Evolutionary conservation across 2,888 invertebrate genomes (phyloP).

Genomic region (Oxytorus armatus): DNA sequence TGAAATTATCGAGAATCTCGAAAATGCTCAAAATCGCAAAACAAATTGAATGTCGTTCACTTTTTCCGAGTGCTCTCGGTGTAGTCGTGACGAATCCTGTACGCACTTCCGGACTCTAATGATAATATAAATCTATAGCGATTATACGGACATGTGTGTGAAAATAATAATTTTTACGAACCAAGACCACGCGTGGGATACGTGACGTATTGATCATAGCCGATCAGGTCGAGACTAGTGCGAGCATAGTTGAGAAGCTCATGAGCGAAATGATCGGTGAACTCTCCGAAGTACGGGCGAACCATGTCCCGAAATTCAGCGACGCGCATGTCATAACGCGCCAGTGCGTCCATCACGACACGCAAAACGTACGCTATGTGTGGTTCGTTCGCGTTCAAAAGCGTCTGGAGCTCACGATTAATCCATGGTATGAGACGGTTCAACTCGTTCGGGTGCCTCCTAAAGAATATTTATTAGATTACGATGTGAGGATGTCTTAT

Average conservation of each 20-base stretch:
- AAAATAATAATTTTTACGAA: slow-evolving; percentile 53
- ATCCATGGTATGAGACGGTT: slow-evolving; percentile 95
- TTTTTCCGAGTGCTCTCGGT: no score
- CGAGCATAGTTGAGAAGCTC: slow-evolving; percentile 94
- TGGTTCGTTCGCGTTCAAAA: slow-evolving; percentile 88
- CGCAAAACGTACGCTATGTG: slow-evolving; percentile 89
- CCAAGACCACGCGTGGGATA: slow-evolving; percentile 85
- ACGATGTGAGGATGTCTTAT: not conserved
- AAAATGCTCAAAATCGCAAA: no score
- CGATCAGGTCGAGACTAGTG: slow-evolving; percentile 94
- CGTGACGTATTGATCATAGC: slow-evolving; percentile 90
- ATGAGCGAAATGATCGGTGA: slow-evolving; percentile 95
- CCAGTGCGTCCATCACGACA: slow-evolving; percentile 89
- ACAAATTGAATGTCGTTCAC: no score
- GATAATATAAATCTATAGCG: not conserved
- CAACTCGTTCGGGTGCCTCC: slow-evolving; percentile 91
- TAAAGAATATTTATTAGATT: slow-evolving; percentile 80
- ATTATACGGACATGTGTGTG: not conserved
- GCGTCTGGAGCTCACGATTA: slow-evolving; percentile 92
- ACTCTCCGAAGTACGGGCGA: slow-evolving; percentile 88
- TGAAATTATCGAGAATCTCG: no score
- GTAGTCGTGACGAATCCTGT: no score
- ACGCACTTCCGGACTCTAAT: no score
- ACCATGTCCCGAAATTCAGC: slow-evolving; percentile 90
- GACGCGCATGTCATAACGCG: slow-evolving; percentile 88